Evolutionary conservation across 2,113 vertebrate genomes (phyloP), one percentile per base, ranked within the genome.

Genomic region (Chamaea fasciata): DNA sequence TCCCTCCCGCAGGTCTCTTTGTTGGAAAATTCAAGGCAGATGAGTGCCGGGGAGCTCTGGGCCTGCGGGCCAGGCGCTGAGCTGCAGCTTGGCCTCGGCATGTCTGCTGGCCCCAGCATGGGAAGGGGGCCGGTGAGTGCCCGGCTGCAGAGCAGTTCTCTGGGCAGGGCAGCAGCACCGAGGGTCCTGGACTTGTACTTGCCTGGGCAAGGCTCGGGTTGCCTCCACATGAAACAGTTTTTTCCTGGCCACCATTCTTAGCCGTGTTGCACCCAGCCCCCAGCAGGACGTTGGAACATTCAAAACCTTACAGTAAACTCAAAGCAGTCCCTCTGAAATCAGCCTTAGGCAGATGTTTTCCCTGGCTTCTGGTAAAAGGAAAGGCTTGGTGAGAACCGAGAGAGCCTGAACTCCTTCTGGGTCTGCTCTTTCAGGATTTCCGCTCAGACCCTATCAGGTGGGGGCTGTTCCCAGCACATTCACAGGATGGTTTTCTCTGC

Each of bases 21-120:
- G 95, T 95, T 97, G 93, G 93, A 88, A 94, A 95, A 94, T 87
- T 83, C 85, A 77, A 95, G 76, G 92, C 95, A 92, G 93, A 93
- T 85, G 94, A 91, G 82, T 42, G 55, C 55, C 1, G 44, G 57
- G 69, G 80, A 83, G 83, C 2, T 4, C 78, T 55, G 78, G 82
- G 82, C 73, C 63, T 87, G 81, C 18, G 3, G 64, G 71, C 88
- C 70, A 46, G 88, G 83, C 65, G 1, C 22, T 63, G 79, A 79
- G 83, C 83, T n/a, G 63, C 55, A 60, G 83, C 76, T 78, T 47
- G 92, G 83, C 80, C 22, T 12, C 15, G 5, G 65, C 44, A 3
- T 8, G 6, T 41, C 52, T 15, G 73, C 42, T 9, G 16, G 49
- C 49, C 55, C 44, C 1, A 2, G 80, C 26, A 23, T 11, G 17